Percentiles rank a stretch among this genome's conserved stretches.
Conservation (phyloP, 1,140 invertebrate genomes). For the Helicoverpa armigera region DNA sequence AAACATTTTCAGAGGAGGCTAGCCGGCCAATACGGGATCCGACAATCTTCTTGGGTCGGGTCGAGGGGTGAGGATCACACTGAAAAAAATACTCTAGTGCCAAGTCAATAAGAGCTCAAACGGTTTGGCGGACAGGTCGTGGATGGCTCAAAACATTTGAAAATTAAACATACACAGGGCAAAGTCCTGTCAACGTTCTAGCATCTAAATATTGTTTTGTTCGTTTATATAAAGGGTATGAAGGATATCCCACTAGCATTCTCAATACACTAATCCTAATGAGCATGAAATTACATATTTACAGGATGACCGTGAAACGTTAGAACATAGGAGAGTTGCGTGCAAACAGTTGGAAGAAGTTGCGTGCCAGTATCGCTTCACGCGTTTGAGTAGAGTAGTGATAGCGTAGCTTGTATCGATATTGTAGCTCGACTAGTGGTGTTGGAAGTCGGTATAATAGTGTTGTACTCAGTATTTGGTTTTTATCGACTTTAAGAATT, state of each 20-base stretch:
- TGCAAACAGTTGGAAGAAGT: constrained; percentile 42
- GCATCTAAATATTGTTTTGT: constrained; percentile 49
- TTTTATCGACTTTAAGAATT: constrained; percentile 7
- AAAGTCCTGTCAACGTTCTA: constrained; percentile 37
- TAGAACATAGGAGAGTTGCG: constrained; percentile 44
- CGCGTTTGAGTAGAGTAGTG: constrained; percentile 9
- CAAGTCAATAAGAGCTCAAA: constrained; percentile 82
- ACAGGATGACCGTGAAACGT: constrained; percentile 42
- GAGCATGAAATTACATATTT: constrained; percentile 82
- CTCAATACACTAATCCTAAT: constrained; percentile 81
- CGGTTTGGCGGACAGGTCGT: constrained; percentile 70
- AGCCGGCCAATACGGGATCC: constrained; percentile 81
- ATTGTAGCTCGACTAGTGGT: constrained; percentile 23
- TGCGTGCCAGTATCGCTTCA: constrained; percentile 32
- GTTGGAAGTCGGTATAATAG: constrained; percentile 12
- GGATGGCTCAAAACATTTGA: constrained; percentile 47
- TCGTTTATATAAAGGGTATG: constrained; percentile 62
- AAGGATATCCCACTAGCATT: constrained; percentile 82
- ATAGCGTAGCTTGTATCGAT: constrained; percentile 18
- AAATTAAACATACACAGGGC: constrained; percentile 55
- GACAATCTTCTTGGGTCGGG: constrained; percentile 78
- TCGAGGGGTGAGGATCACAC: constrained; percentile 84
- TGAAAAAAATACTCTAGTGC: constrained; percentile 87
- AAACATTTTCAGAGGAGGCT: constrained; percentile 81
- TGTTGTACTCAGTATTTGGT: constrained; percentile 6